Conservation (phyloP, 2,888 invertebrate species). For the Listrodromus nycthemerus region DNA sequence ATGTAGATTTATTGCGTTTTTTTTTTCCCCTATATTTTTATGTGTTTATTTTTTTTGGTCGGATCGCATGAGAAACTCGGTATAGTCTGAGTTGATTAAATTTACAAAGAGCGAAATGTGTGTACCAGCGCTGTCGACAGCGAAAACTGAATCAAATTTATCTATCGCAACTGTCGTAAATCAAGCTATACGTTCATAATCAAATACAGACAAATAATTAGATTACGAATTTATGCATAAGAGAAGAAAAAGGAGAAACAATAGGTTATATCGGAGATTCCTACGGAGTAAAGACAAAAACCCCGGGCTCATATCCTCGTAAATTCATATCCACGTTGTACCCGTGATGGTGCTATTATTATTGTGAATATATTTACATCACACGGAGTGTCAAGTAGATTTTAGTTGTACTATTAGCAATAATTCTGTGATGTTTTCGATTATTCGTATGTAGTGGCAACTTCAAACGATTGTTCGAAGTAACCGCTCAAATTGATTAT, state of each 20-base stretch:
- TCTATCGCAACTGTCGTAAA: conserved; percentile 47
- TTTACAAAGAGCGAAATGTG: conserved; percentile 11
- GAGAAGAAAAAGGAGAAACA: conserved; percentile 49
- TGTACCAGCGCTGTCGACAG: conserved; percentile 30
- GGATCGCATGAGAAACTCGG: conserved; percentile 33
- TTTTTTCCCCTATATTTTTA: background rate
- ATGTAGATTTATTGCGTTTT: background rate
- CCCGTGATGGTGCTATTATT: conserved; percentile 47
- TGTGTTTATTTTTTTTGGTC: background rate
- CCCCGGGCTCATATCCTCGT: conserved; percentile 46
- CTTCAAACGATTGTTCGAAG: background rate
- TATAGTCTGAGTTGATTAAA: conserved; percentile 43
- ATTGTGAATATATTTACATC: conserved; percentile 61
- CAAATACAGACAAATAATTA: conserved; percentile 83
- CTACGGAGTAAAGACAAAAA: conserved; percentile 43
- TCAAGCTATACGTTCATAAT: conserved; percentile 74
- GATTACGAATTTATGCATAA: conserved; percentile 77
- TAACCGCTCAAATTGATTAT: background rate
- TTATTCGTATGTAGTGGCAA: background rate
- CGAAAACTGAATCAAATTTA: conserved; percentile 44
- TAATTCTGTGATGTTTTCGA: conserved; percentile 29
- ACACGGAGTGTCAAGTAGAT: conserved; percentile 39
- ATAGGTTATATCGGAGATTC: conserved; percentile 54
- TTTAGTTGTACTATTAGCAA: conserved; percentile 35
- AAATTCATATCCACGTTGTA: conserved; percentile 46